Base-by-base conservation (phyloP, 2,113 vertebrate genomes). In the Echinops telfairi region DNA sequence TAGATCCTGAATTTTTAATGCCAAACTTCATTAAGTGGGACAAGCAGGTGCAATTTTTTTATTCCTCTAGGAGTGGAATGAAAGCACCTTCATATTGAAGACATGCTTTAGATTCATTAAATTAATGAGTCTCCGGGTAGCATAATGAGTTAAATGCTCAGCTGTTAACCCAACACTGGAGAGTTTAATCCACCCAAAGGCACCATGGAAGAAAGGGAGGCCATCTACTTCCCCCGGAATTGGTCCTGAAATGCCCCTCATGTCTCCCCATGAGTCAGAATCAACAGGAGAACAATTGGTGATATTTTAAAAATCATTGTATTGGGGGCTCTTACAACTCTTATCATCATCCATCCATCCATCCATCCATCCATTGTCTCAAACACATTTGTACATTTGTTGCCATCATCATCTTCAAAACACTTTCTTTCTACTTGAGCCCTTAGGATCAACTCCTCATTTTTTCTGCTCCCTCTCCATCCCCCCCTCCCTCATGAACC, bases 61-160 rank as follows among this genome's bases (percentile, higher is more conserved):
- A 70, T 29, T 71, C 11, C 16, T 57, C 23, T 19, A 31, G 53
- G 31, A 88, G 78, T 62, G 7, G 43, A 78, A 60, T 40, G 90
- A 83, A 80, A 17, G 17, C 68, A 0, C 8, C 43, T 90, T 4
- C 87, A 23, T 70, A 83, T 95, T 87, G 22, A 94, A 92, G 73
- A 8, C 1, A 22, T 2, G 60, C 31, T 70, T 96, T 71, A 89
- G 47, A 33, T 36, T 73, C 20, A 19, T 73, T 19, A 33, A 71
- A 68, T 31, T 10, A n/a, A 71, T n/a, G 31, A 36, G 33, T 36
- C 19, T 20, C 19, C 19, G 0, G 71, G 6, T 73, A 6, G 71
- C n/a, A 31, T 31, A 36, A 36, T 19, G 31, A 33, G 31, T 73
- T 73, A 73, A 71, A 36, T 22, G 7, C 71, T 73, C 10, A 7